Conservation (phyloP, 2,113 vertebrate species). For the Neotoma lepida region DNA sequence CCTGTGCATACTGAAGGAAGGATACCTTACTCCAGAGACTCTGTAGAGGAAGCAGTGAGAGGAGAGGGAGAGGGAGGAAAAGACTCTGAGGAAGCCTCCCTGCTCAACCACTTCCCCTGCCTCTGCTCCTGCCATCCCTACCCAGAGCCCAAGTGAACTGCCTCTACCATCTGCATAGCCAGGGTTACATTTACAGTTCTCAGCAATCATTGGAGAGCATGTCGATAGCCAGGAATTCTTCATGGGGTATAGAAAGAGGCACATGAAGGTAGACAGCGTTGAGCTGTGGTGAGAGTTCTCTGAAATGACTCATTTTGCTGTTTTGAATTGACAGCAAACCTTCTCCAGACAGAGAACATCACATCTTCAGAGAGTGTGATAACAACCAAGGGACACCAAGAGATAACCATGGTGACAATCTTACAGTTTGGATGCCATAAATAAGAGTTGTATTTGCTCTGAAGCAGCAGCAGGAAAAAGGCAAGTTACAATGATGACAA, state of each 20-base stretch:
- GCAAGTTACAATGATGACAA: background rate
- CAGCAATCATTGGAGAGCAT: accelerated
- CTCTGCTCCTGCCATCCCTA: no score
- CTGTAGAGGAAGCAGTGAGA: background rate
- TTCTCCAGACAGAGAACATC: background rate
- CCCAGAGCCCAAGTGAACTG: no score
- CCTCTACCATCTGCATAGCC: background rate
- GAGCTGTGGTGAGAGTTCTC: accelerated
- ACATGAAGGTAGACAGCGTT: accelerated
- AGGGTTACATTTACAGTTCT: background rate
- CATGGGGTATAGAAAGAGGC: accelerated
- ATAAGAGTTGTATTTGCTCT: background rate
- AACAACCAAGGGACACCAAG: background rate
- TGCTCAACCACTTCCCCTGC: no score
- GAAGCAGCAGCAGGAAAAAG: background rate
- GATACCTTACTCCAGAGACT: background rate
- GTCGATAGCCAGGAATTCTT: background rate
- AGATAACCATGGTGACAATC: background rate
- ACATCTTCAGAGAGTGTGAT: background rate
- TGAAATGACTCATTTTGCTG: background rate
- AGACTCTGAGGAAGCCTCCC: accelerated
- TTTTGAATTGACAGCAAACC: background rate
- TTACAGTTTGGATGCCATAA: background rate
- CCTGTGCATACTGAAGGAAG: accelerated
- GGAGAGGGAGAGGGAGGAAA: background rate